phyloP scores from a whole-genome alignment of 2,113 vertebrate genomes.

The Ia io region DNA sequence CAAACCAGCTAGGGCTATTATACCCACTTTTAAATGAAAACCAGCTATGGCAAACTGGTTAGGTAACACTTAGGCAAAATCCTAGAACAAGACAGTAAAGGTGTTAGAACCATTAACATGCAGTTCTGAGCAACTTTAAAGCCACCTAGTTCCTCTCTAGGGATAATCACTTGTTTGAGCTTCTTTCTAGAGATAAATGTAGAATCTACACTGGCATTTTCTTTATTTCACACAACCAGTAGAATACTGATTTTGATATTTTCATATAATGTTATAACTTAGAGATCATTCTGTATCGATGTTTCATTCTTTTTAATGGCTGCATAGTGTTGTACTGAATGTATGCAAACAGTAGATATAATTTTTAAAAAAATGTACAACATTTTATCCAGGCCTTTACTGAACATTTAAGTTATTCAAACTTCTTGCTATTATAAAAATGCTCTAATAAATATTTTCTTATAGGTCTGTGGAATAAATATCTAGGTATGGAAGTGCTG shows the following conservation, averaged over 20 bases:
- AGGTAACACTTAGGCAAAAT: not conserved
- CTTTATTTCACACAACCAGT: not conserved
- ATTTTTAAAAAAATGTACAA: not conserved
- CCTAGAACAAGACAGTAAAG: not conserved
- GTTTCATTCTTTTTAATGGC: not conserved
- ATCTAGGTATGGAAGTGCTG: not conserved
- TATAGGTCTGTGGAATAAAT: not conserved
- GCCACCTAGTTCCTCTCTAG: not conserved
- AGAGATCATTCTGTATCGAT: not conserved
- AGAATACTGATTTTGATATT: not conserved
- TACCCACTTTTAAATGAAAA: conserved; percentile 32
- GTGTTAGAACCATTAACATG: not conserved
- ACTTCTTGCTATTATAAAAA: conserved; percentile 9
- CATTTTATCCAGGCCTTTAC: conserved; percentile 2
- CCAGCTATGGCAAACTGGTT: not conserved
- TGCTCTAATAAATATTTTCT: not conserved
- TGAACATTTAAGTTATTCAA: not conserved
- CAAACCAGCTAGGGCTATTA: not conserved
- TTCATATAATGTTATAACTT: not conserved
- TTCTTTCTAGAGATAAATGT: not conserved
- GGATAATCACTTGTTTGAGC: not conserved
- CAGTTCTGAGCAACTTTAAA: not conserved
- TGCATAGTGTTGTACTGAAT: not conserved
- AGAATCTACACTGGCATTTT: not conserved
- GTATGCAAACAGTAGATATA: not conserved